Conservation (phyloP, 2,113 vertebrate genomes). For the Hemichromis elongatus region DNA sequence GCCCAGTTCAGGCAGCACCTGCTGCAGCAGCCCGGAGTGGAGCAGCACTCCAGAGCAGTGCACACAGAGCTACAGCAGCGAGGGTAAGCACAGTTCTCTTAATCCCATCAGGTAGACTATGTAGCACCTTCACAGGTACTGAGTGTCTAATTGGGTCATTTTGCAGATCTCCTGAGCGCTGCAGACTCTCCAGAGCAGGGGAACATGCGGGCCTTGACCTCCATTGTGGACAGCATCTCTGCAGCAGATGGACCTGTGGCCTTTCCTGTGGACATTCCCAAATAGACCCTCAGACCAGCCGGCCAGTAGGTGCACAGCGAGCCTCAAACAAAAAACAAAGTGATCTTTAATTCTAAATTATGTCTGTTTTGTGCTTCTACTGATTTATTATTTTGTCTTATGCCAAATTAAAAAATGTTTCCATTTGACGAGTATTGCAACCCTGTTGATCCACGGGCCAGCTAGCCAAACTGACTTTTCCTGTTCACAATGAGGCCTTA, state of each 20-base stretch:
- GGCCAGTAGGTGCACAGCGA: slow-evolving; percentile 18
- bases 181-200: slow-evolving; percentile 78
- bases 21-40: slow-evolving; percentile 95
- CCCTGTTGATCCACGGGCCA: slow-evolving; percentile 17
- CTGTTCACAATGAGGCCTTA: slow-evolving; percentile 34
- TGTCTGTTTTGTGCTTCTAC: neutral
- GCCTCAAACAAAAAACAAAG: slow-evolving; percentile 7
- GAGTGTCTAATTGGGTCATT: neutral
- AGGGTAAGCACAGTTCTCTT: slow-evolving; percentile 74
- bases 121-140: neutral
- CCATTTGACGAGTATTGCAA: neutral
- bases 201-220: slow-evolving; percentile 87
- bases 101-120: neutral
- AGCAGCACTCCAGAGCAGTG: slow-evolving; percentile 86
- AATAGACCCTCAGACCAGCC: slow-evolving; percentile 49
- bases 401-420: slow-evolving; percentile 1
- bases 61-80: slow-evolving; percentile 74
- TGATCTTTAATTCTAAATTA: neutral
- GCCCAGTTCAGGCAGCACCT: slow-evolving; percentile 84
- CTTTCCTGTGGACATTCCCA: slow-evolving; percentile 79
- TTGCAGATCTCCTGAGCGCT: slow-evolving; percentile 82
- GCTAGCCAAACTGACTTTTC: slow-evolving; percentile 38
- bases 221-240: slow-evolving; percentile 90
- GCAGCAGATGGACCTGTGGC: slow-evolving; percentile 77
- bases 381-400: slow-evolving; percentile 30